Base-by-base conservation (phyloP, 2,888 invertebrate genomes). In the Keiferia lycopersicella region DNA sequence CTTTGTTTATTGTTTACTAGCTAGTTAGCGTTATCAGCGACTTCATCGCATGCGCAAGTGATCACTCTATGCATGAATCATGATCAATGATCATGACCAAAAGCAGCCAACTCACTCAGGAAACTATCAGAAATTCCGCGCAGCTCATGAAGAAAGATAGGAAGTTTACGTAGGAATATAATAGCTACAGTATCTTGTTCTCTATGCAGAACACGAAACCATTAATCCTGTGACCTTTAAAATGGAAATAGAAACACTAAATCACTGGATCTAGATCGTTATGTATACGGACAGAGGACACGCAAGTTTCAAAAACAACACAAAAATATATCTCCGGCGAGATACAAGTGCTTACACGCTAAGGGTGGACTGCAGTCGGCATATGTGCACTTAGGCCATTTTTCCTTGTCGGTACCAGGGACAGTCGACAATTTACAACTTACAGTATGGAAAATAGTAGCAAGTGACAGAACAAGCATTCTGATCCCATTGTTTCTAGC, bases 401-500 rank as follows among this genome's bases (percentile, higher is more conserved):
- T 41, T 60, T 45, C 41, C 26, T 45, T 26, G n/a, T 14, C n/a
- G 18, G 12, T 11, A n/a, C 26, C 3, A 16, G 38, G 16, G 38
- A 12, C 58, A 38, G 41, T 39, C 22, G 26, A 60, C 60, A 60
- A 60, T 45, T 60, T 77, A 75, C 74, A 75, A 70, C 73, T 45
- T 70, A 71, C 66, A 69, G 73, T 72, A 76, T 81, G 76, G 76
- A 80, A 78, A 79, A 78, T 75, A 80, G 74, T 66, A 66, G 11
- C 74, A 76, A 77, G 75, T 78, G 79, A 82, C 76, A 70, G 70
- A 69, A 79, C 78, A 77, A 70, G 73, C 71, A 71, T 74, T 72
- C 74, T 66, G 75, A 73, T 72, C 68, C 78, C 79, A 82, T 84
- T 84, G 83, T 83, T 78, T 72, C 66, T 61, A 68, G 26, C 38